Evolutionary conservation across 2,113 vertebrate genomes (phyloP).

Genomic region (Mirounga angustirostris): DNA sequence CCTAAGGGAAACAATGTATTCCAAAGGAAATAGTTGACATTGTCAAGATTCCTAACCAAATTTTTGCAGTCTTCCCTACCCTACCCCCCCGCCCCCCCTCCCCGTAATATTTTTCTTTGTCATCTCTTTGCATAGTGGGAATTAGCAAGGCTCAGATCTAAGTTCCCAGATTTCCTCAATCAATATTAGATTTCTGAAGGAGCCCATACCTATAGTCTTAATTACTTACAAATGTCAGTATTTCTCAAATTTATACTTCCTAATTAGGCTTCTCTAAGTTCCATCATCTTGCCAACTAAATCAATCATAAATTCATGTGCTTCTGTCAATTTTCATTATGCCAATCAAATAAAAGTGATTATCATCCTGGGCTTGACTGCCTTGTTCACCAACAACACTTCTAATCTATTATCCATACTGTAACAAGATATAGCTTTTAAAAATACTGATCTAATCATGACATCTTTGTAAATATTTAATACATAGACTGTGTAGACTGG

Average conservation of each 20-base stretch:
- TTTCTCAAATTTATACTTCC: neutral
- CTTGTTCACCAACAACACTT: neutral
- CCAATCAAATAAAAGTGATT: neutral
- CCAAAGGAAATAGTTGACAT: neutral
- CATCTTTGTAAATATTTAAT: neutral
- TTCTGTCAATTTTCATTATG: constrained; percentile 18
- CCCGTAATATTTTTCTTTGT: neutral
- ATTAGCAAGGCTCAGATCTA: neutral
- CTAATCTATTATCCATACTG: neutral
- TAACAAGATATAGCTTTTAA: neutral
- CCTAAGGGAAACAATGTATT: neutral
- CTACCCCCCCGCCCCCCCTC: too few relatives aligned
- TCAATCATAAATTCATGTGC: neutral
- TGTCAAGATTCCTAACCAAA: neutral
- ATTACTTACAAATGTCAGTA: neutral
- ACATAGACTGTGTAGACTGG: neutral
- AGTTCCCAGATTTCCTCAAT: neutral
- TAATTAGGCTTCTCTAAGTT: neutral
- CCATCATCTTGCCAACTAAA: neutral
- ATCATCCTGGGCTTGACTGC: neutral
- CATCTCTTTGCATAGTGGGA: neutral
- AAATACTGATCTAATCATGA: neutral
- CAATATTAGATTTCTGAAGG: neutral
- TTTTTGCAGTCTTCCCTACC: neutral
- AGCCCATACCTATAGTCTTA: neutral